Percentiles rank a stretch among this genome's conserved stretches.
These are phyloP conservation scores for Burhinus bistriatus DNA, from an alignment of 2,113 vertebrate genomes.

Conservation along the genomic window DNA sequence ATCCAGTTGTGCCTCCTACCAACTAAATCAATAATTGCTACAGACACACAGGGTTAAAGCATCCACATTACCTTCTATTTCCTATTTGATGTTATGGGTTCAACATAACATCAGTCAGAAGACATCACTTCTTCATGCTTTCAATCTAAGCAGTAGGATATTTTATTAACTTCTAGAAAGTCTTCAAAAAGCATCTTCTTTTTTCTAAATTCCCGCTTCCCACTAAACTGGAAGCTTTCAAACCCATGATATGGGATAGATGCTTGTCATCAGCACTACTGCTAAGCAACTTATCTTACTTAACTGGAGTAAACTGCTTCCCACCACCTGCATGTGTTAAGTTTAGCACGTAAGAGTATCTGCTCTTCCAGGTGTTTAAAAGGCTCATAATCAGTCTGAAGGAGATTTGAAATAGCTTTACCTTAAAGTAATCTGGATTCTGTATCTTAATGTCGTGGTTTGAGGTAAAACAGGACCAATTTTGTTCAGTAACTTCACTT, in stretches of 20 bases:
- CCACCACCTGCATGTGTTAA: not conserved
- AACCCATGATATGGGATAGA: not conserved
- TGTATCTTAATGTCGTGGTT: too few species aligned
- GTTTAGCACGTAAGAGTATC: not conserved
- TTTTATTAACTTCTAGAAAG: not conserved
- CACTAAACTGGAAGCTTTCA: not conserved
- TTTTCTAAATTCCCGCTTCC: not conserved
- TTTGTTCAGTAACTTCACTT: too few species aligned
- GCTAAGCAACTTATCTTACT: not conserved
- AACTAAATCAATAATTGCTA: not conserved
- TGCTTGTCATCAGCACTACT: not conserved
- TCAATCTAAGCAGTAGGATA: not conserved
- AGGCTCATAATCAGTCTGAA: not conserved
- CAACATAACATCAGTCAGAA: not conserved
- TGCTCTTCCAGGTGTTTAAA: not conserved
- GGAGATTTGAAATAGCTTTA: not conserved
- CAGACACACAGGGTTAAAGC: not conserved
- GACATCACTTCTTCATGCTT: not conserved
- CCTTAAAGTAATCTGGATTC: not conserved
- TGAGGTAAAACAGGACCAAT: too few species aligned
- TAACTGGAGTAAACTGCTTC: not conserved
- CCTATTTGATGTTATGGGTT: not conserved
- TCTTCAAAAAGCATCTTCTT: not conserved
- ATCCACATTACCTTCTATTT: not conserved
- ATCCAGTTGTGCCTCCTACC: not conserved